Evolutionary conservation across 1,140 invertebrate species (phyloP), one percentile per base, ranked within the genome.

Genomic region (Mactra quadrangularis): DNA sequence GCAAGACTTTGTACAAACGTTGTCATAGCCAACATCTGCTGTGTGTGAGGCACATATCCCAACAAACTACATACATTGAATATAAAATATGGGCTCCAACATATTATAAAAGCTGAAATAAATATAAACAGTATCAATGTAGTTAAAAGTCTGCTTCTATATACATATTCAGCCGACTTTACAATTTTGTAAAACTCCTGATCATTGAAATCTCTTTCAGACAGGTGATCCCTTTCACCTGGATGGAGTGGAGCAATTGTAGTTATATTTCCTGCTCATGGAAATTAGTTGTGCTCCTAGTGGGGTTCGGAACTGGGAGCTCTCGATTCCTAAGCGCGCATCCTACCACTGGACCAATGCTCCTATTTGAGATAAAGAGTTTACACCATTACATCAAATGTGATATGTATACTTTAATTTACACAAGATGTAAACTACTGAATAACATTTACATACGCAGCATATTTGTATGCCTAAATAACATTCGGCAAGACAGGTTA

Each of bases 41-140:
- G 96, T 0, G 96, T 96, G 70, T 94, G 93, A 0, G 97, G 96
- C 19, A 98, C 95, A 90, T 96, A 95, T 19, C 95, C 96, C 92
- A 96, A 98, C 35, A 98, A 97, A 95, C 98, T 97, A 1, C 99
- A 95, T 27, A 99, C 93, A 92, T 98, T 97, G 92, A 98, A 99
- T 45, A 99, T 94, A 90, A 98, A 97, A 92, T 97, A 99, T 0
- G 98, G 98, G 86, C 97, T 98, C 97, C 97, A 99, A 93, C 98
- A 99, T 3, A 98, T 90, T 68, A 99, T 96, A 93, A 99, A 99
- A 19, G 98, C 97, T 98, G 95, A 72, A 87, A 88, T 84, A 70
- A 68, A 72, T 82, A 25, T 13, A 68, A 4, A 72, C 11, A 79
- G 15, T 4, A 62, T n/a, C n/a, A n/a, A n/a, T n/a, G n/a, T n/a